Percentiles rank a stretch among this genome's conserved stretches.
phyloP scores from a whole-genome alignment of 1,140 invertebrate genomes.

The Cherax quadricarinatus region DNA sequence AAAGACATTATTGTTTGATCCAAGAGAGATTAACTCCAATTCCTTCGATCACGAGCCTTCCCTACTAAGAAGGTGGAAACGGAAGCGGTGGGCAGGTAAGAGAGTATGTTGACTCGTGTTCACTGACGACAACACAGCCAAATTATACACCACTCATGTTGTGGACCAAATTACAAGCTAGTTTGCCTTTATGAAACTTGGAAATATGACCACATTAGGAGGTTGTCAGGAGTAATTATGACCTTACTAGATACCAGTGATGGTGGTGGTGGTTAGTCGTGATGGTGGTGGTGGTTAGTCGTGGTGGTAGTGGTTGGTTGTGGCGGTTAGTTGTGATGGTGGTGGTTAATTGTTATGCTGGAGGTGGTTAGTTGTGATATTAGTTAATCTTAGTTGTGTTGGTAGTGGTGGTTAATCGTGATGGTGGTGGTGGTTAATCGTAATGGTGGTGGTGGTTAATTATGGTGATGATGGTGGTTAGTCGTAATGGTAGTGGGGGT shows the following conservation, averaged over 20 bases:
- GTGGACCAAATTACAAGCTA: not conserved
- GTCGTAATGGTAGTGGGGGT: not conserved
- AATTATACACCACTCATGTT: conserved; percentile 14
- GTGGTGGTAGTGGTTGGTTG: not conserved
- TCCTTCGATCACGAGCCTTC: too few relatives aligned
- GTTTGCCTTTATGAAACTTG: not conserved
- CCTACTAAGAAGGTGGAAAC: too few relatives aligned
- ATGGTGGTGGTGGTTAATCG: too few relatives aligned
- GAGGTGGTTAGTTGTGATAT: too few relatives aligned
- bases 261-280: not conserved
- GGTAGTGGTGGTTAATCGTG: not conserved
- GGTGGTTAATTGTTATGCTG: not conserved
- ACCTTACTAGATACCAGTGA: not conserved
- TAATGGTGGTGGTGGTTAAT: too few relatives aligned
- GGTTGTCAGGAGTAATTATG: not conserved
- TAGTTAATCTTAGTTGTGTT: not conserved
- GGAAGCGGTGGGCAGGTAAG: too few relatives aligned
- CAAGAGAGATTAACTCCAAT: too few relatives aligned
- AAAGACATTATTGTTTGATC: too few relatives aligned
- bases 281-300: not conserved
- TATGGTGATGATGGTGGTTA: not conserved
- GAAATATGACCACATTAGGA: not conserved
- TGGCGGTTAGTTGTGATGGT: not conserved
- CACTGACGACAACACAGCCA: not conserved
- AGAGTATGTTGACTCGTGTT: too few relatives aligned